Conservation (phyloP, 2,888 invertebrate genomes). For the Proisotoma minuta region DNA sequence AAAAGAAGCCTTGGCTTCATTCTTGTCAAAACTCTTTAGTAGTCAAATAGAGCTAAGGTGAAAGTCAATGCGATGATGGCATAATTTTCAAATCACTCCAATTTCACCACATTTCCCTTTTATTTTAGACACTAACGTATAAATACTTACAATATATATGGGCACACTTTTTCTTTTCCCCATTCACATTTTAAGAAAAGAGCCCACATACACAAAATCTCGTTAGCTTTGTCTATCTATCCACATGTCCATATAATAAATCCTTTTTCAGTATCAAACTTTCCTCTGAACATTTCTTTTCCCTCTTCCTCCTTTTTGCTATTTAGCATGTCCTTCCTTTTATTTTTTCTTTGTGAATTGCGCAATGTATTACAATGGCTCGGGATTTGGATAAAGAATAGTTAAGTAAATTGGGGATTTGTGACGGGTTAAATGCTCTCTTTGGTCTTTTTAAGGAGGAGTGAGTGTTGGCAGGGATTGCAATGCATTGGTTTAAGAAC, state of each 20-base stretch:
- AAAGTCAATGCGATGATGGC: no score
- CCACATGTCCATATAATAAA: neutral
- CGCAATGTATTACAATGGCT: neutral
- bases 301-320: neutral
- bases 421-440: neutral
- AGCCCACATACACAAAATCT: no score
- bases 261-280: constrained; percentile 3
- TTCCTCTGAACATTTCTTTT: neutral
- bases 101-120: no score
- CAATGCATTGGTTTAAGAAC: neutral
- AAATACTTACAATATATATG: no score
- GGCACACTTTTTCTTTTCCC: no score
- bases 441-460: neutral
- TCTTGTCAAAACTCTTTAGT: no score
- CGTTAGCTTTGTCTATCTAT: no score
- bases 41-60: no score
- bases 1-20: no score
- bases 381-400: neutral
- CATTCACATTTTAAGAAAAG: no score
- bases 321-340: neutral
- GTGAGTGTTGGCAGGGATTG: neutral
- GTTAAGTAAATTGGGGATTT: neutral
- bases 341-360: neutral
- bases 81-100: no score
- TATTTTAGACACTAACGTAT: no score